Evolutionary conservation across 2,113 vertebrate genomes (phyloP).

Genomic region (Spilogale gracilis): DNA sequence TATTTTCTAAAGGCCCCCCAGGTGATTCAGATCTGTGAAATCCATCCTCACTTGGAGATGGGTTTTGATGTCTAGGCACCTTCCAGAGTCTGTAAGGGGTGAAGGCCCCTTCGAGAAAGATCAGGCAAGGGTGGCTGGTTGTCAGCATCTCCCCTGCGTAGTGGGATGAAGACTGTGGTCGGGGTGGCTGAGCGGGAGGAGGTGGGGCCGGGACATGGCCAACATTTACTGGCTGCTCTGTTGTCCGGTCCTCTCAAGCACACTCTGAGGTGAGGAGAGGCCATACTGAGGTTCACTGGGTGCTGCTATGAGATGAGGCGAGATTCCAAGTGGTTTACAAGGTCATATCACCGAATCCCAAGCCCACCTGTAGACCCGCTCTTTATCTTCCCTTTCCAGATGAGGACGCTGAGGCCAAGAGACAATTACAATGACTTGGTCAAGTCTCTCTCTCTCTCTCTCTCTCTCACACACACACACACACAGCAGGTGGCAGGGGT

Average conservation of each 20-base stretch:
- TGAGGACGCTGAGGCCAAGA: neutral
- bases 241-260: neutral
- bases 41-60: neutral
- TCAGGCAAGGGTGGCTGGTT: neutral
- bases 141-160: neutral
- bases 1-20: neutral
- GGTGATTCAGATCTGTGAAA: neutral
- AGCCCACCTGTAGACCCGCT: neutral
- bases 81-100: neutral
- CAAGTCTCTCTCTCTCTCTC: no score
- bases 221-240: neutral
- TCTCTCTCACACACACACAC: neutral
- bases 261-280: neutral
- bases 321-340: neutral
- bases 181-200: neutral
- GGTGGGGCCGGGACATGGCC: neutral
- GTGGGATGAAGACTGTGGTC: neutral
- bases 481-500: neutral
- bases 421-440: neutral
- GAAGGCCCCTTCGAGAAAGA: neutral
- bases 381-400: neutral
- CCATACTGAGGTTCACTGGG: neutral
- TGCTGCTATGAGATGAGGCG: neutral
- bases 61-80: neutral
- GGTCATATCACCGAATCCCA: neutral